phyloP scores from a whole-genome alignment of 2,888 invertebrate species.

The Frankliniella intonsa region DNA sequence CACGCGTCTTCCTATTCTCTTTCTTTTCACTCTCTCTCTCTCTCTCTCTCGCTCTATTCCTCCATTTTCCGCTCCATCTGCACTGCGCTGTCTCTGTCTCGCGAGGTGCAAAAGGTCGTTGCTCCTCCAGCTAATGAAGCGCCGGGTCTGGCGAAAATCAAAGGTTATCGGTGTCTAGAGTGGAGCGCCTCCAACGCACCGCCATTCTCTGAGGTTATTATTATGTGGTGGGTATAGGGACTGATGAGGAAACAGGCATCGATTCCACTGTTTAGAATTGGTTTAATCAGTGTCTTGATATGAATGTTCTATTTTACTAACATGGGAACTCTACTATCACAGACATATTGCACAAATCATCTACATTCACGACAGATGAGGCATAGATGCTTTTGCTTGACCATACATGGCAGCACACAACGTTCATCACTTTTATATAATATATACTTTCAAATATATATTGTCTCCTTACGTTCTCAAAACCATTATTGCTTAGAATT shows the following conservation, averaged over 20 bases:
- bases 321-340: conserved; percentile 25
- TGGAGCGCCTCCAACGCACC: no score
- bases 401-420: neutral
- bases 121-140: no score
- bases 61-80: neutral
- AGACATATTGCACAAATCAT: conserved; percentile 27
- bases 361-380: conserved; percentile 23
- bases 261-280: conserved; percentile 16
- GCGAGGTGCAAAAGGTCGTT: no score
- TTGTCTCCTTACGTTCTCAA: conserved; percentile 12
- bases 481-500: conserved; percentile 19
- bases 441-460: conserved; percentile 3
- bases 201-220: no score
- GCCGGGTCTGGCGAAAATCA: no score
- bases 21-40: neutral
- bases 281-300: conserved; percentile 23
- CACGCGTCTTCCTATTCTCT: neutral
- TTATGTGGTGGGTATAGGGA: no score
- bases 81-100: neutral
- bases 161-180: no score
- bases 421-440: conserved; percentile 4
- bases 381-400: neutral
- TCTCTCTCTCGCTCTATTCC: neutral
- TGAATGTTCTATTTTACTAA: conserved; percentile 23
- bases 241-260: neutral